These are phyloP conservation scores for Parascotia fuliginaria DNA, from an alignment of 2,888 invertebrate genomes.

Conservation along the genomic window DNA sequence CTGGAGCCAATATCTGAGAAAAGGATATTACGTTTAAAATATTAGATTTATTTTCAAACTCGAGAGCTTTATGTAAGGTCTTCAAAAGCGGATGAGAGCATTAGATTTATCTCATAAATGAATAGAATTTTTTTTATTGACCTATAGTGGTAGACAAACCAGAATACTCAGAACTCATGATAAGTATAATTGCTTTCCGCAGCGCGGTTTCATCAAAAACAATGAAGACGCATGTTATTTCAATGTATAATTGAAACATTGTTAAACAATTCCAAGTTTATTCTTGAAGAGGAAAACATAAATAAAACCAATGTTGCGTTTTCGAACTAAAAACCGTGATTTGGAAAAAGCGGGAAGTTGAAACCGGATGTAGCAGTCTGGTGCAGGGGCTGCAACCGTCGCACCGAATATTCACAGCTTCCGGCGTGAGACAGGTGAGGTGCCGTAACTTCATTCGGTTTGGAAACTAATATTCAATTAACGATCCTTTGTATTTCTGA, in stretches of 20 bases:
- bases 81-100: too few species aligned
- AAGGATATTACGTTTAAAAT: constrained; percentile 26
- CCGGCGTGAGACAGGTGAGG: constrained; percentile 43
- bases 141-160: too few species aligned
- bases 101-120: too few species aligned
- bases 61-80: constrained; percentile 5
- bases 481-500: neutral
- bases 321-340: constrained; percentile 64
- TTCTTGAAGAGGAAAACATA: constrained; percentile 44
- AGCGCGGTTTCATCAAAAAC: too few species aligned
- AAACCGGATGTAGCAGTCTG: constrained; percentile 77
- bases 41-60: constrained; percentile 10
- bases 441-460: constrained; percentile 13
- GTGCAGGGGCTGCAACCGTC: constrained; percentile 62
- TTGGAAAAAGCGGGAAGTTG: constrained; percentile 69
- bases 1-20: constrained; percentile 33
- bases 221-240: neutral
- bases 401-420: constrained; percentile 71
- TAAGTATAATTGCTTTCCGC: too few species aligned
- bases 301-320: constrained; percentile 52
- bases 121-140: too few species aligned
- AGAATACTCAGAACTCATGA: neutral
- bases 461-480: neutral
- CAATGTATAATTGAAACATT: constrained; percentile 1
- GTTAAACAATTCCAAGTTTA: neutral